These are phyloP conservation scores for Semicossyphus pulcher DNA, from an alignment of 2,113 vertebrate genomes.

Conservation along the genomic window DNA sequence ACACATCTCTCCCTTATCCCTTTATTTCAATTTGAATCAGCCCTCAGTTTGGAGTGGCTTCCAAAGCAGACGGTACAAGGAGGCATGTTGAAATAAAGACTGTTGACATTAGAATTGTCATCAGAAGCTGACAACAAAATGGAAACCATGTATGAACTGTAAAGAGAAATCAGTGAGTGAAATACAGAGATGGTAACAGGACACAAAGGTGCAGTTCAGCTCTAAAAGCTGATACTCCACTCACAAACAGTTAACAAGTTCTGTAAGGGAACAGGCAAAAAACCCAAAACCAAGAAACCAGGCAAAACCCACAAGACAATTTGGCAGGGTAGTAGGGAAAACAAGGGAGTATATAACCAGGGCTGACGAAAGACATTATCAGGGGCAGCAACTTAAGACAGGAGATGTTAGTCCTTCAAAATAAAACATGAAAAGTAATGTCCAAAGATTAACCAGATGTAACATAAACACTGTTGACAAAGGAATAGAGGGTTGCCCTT, in stretches of 20 bases:
- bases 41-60: neutral
- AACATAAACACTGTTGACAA: neutral
- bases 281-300: no score
- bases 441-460: no score
- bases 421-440: no score
- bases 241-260: neutral
- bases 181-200: no score
- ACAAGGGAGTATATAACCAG: no score
- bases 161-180: no score
- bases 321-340: no score
- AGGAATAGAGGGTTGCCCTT: neutral
- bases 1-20: slow-evolving; percentile 6
- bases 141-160: neutral
- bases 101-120: slow-evolving; percentile 2
- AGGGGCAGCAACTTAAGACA: neutral
- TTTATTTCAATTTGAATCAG: neutral
- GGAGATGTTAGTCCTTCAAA: no score
- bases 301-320: no score
- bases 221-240: no score
- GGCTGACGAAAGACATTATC: neutral
- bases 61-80: neutral
- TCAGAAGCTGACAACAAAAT: slow-evolving; percentile 11
- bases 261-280: neutral
- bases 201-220: no score
- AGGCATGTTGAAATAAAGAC: neutral